These are phyloP conservation scores for Kryphioiulus occultus DNA, from an alignment of 2,888 invertebrate species.

Conservation along the genomic window DNA sequence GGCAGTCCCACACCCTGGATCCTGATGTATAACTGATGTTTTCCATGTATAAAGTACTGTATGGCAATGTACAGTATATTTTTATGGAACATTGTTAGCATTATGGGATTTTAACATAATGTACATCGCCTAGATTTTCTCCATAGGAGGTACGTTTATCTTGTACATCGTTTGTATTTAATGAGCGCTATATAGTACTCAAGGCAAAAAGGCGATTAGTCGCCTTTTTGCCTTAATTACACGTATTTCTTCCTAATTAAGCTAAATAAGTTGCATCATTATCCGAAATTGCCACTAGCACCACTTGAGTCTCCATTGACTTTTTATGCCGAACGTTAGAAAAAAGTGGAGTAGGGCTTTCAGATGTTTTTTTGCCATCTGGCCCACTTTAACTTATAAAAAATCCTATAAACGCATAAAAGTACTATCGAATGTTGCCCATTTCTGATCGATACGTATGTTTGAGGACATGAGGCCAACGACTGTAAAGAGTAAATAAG, in stretches of 20 bases:
- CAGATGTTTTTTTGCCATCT: neutral
- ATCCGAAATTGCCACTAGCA: neutral
- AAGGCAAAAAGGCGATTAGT: neutral
- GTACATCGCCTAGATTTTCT: neutral
- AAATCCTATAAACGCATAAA: neutral
- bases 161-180: constrained; percentile 3
- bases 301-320: neutral
- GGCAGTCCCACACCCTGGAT: too few relatives aligned
- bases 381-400: neutral
- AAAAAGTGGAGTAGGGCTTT: neutral
- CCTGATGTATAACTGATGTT: too few relatives aligned
- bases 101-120: neutral
- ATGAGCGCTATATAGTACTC: neutral
- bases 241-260: neutral
- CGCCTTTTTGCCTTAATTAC: neutral
- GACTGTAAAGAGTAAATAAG: neutral
- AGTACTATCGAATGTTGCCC: neutral
- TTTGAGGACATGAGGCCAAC: neutral
- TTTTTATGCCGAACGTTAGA: neutral
- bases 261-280: neutral
- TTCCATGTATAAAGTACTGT: too few relatives aligned
- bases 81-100: too few relatives aligned
- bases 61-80: too few relatives aligned
- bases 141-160: neutral
- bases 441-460: neutral